Evolutionary conservation across 2,113 vertebrate genomes (phyloP), one percentile per base, ranked within the genome.

Genomic region (Centropus unirufus): DNA sequence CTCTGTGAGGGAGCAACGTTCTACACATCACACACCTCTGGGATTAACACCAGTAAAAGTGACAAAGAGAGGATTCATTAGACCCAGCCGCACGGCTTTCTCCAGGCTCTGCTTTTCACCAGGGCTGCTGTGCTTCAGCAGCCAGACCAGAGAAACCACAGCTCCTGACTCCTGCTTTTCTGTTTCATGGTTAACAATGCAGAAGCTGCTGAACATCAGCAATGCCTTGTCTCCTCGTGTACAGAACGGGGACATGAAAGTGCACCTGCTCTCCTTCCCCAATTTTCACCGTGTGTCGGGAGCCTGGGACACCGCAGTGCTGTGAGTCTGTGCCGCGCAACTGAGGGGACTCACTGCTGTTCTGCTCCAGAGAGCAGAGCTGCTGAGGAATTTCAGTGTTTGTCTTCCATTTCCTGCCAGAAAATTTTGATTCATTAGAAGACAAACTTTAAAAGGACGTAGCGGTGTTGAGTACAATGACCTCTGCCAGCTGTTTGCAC

Each of bases 351-450:
- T 87, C 30, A 2, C 83, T 82, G 47, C 47, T 95, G 91, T 93
- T 95, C 83, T 78, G 81, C 27, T 77, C 86, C 22, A 64, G 79
- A 15, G 70, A 80, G 78, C 47, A 12, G 55, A 88, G 80, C 80
- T 74, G 89, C 64, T 52, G 82, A 93, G 62, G 90, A 96, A 68
- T 85, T 95, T 94, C 93, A 90, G 79, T 70, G 77, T 83, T 93
- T 87, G 87, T 61, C 66, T 87, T 91, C 89, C 77, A 59, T 61
- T 93, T 96, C 67, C 82, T 79, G 74, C 34, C 24, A 74, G 90
- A 95, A 95, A 93, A 90, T 79, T 78, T 64, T 39, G 74, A 95
- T 90, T 82, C 27, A 12, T 5, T 24, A 40, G 66, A 59, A 57
- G 18, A 75, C 61, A 21, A 92, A 82, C 55, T 72, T 94, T 83